A percentile compares a stretch with the other conserved stretches of the same genome.
These are phyloP conservation scores for Scaptodrosophila lebanonensis DNA, from an alignment of 1,140 invertebrate species.

Conservation along the genomic window DNA sequence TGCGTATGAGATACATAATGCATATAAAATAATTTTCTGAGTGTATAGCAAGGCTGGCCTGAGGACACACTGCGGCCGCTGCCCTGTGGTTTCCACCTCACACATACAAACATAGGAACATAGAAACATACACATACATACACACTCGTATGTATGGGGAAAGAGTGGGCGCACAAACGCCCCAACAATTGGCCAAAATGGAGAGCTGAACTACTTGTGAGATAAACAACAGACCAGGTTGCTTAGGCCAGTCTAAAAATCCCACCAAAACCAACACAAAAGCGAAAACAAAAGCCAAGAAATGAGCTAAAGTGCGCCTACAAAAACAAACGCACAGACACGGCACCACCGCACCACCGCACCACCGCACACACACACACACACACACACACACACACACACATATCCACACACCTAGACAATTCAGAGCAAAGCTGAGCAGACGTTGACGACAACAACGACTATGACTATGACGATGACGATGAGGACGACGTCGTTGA, in stretches of 20 bases:
- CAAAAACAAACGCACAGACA: conserved; percentile 15
- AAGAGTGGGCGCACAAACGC: too few species aligned
- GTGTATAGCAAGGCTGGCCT: too few species aligned
- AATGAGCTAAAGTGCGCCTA: conserved; percentile 69
- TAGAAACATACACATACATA: too few species aligned
- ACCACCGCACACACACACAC: conserved; percentile 9
- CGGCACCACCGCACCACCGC: conserved; percentile 3
- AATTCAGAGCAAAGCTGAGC: conserved; percentile 21
- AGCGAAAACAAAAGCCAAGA: conserved; percentile 75
- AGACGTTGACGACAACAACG: conserved; percentile 43
- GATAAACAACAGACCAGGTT: conserved; percentile 1
- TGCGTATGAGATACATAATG: too few species aligned
- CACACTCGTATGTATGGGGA: too few species aligned
- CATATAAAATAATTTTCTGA: too few species aligned
- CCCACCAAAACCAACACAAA: conserved; percentile 54
- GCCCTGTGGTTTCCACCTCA: too few species aligned
- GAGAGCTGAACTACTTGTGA: neutral
- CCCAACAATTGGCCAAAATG: conserved; percentile 19
- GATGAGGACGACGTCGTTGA: conserved; percentile 43
- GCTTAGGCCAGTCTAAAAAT: neutral
- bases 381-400: conserved; percentile 6
- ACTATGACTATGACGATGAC: conserved; percentile 30
- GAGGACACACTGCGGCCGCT: too few species aligned
- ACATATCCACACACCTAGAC: conserved; percentile 13
- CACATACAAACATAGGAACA: too few species aligned